Percentiles rank a stretch among this genome's conserved stretches.
Evolutionary conservation across 2,113 vertebrate genomes (phyloP).

Genomic region (Odontesthes bonariensis): DNA sequence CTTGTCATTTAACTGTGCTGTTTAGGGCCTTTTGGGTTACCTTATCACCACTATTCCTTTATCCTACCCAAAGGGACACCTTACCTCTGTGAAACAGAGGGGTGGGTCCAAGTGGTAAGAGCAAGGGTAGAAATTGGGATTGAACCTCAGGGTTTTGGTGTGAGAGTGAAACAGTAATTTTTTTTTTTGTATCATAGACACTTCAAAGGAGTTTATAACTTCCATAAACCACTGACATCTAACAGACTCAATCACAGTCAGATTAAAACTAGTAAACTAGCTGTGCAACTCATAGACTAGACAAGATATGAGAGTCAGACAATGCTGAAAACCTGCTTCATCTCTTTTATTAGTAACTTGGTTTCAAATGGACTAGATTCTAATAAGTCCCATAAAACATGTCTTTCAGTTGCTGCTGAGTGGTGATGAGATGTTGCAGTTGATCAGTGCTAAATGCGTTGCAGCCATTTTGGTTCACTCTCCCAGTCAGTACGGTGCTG

Average conservation of each 20-base stretch:
- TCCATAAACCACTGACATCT: not conserved
- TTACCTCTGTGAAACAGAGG: too few species aligned
- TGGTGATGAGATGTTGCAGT: conserved; percentile 90
- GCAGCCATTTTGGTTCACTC: conserved; percentile 88
- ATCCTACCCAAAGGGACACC: too few species aligned
- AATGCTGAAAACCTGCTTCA: not conserved
- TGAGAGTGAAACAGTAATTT: too few species aligned
- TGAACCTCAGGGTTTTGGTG: too few species aligned
- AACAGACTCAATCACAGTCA: not conserved
- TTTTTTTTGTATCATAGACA: too few species aligned
- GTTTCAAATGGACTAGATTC: conserved; percentile 3
- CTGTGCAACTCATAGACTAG: not conserved
- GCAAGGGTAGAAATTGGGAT: too few species aligned
- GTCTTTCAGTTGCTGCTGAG: conserved; percentile 89
- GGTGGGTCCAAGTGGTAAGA: too few species aligned
- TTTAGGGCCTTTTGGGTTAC: too few species aligned
- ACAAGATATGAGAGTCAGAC: conserved; percentile 15
- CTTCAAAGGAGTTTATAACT: too few species aligned
- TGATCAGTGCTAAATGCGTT: conserved; percentile 89
- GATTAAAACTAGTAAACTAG: not conserved
- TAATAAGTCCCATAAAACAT: conserved; percentile 5
- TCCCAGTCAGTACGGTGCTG: conserved; percentile 83
- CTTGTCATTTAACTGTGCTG: too few species aligned
- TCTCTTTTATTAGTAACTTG: not conserved
- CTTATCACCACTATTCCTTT: too few species aligned